phyloP scores from a whole-genome alignment of 2,113 vertebrate genomes.

The Polypterus senegalus region DNA sequence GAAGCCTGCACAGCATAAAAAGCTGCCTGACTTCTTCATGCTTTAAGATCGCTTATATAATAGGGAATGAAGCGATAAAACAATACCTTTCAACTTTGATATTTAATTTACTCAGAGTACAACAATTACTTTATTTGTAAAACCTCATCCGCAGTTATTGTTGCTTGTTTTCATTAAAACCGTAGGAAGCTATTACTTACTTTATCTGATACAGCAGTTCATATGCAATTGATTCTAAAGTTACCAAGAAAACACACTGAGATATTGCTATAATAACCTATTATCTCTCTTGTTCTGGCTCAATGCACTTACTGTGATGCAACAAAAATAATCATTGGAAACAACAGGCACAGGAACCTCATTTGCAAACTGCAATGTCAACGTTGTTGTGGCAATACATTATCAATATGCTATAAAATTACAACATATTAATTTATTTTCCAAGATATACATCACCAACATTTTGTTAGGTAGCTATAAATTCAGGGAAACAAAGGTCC shows the following conservation, averaged over 20 bases:
- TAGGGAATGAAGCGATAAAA: neutral
- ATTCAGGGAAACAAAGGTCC: no score
- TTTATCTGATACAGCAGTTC: slow-evolving; percentile 57
- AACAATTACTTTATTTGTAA: slow-evolving; percentile 47
- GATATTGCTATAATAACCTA: slow-evolving; percentile 54
- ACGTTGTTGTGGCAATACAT: slow-evolving; percentile 19
- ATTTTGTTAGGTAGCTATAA: slow-evolving; percentile 6
- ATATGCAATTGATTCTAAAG: slow-evolving; percentile 61
- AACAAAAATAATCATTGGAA: slow-evolving; percentile 37
- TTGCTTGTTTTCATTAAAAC: slow-evolving; percentile 23
- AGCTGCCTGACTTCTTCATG: neutral
- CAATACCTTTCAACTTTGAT: no score
- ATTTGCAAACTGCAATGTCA: slow-evolving; percentile 16
- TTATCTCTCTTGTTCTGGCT: slow-evolving; percentile 53
- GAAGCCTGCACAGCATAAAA: slow-evolving; percentile 1
- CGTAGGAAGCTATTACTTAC: slow-evolving; percentile 15
- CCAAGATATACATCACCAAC: slow-evolving; percentile 8
- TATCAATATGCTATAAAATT: slow-evolving; percentile 10
- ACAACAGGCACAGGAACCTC: slow-evolving; percentile 38
- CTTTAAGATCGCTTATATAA: slow-evolving; percentile 23
- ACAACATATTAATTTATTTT: slow-evolving; percentile 21
- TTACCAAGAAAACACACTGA: slow-evolving; percentile 54
- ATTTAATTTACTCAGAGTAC: slow-evolving; percentile 40
- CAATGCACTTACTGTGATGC: slow-evolving; percentile 35
- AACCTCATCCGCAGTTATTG: slow-evolving; percentile 46